Evolutionary conservation across 2,113 vertebrate species (phyloP).

Genomic region (Lucifuga dentata): DNA sequence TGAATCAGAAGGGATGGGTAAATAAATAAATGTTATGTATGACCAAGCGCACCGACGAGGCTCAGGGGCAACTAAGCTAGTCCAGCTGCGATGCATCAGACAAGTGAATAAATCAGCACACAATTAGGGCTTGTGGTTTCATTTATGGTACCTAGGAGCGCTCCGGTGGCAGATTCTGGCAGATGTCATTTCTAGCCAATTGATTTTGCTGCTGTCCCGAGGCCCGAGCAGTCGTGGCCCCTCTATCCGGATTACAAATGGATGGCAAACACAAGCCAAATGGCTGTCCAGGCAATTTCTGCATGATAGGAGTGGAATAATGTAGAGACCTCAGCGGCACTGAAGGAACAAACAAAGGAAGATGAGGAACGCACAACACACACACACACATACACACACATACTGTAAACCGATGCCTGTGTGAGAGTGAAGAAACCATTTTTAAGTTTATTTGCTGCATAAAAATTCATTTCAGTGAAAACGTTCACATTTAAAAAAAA

Average conservation of each 20-base stretch:
- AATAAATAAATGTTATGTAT: slow-evolving; percentile 85
- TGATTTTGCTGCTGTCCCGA: slow-evolving; percentile 84
- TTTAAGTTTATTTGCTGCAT: slow-evolving; percentile 8
- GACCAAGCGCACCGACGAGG: slow-evolving; percentile 71
- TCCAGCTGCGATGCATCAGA: slow-evolving; percentile 74
- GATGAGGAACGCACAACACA: neutral
- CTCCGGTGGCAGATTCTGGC: slow-evolving; percentile 80
- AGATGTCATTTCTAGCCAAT: slow-evolving; percentile 89
- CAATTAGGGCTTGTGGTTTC: slow-evolving; percentile 86
- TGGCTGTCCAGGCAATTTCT: slow-evolving; percentile 80
- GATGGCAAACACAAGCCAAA: slow-evolving; percentile 79
- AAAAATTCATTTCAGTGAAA: slow-evolving; percentile 44
- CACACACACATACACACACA: slow-evolving; percentile 30
- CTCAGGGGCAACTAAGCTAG: slow-evolving; percentile 71
- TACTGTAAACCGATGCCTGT: slow-evolving; percentile 20
- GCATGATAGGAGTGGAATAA: slow-evolving; percentile 77
- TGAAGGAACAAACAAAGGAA: slow-evolving; percentile 48
- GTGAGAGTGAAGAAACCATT: slow-evolving; percentile 6
- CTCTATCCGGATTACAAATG: slow-evolving; percentile 82
- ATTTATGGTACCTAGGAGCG: slow-evolving; percentile 84
- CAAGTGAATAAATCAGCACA: slow-evolving; percentile 86
- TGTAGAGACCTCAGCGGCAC: slow-evolving; percentile 58
- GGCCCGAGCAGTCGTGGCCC: slow-evolving; percentile 75
- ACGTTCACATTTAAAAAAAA: no score
- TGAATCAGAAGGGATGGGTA: slow-evolving; percentile 74